These are phyloP conservation scores for Ancistrus triradiatus DNA, from an alignment of 2,113 vertebrate species.

Conservation along the genomic window DNA sequence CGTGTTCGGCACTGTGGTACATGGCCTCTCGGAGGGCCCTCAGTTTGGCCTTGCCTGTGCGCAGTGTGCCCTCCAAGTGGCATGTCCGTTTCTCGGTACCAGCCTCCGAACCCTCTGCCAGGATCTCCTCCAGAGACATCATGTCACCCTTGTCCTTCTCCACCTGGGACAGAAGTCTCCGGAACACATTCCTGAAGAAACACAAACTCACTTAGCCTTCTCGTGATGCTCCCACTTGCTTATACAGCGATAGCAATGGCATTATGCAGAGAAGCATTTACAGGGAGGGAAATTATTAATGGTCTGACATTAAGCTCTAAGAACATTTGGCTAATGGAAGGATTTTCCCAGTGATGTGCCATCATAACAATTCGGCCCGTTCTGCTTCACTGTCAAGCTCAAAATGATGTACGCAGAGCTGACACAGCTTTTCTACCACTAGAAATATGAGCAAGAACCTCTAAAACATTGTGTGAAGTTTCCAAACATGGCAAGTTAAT, in stretches of 20 bases:
- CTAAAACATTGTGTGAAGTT: conserved; percentile 15
- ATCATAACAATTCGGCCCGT: too few species aligned
- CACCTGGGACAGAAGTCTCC: conserved; percentile 71
- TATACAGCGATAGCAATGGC: neutral
- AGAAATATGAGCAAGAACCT: too few species aligned
- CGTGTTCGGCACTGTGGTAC: conserved; percentile 78
- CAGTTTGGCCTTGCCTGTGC: conserved; percentile 76
- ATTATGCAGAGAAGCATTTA: neutral
- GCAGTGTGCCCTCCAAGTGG: conserved; percentile 58
- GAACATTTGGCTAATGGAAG: conserved; percentile 17
- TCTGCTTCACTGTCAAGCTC: too few species aligned
- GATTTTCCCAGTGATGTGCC: too few species aligned
- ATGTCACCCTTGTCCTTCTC: conserved; percentile 73
- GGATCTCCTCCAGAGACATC: conserved; percentile 75
- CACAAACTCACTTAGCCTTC: neutral
- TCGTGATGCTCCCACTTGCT: conserved; percentile 6
- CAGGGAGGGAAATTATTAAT: conserved; percentile 24
- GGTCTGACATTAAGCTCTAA: neutral
- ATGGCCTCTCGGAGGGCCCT: conserved; percentile 76
- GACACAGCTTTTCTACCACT: neutral
- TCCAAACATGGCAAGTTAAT: conserved; percentile 17
- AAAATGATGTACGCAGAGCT: conserved; percentile 4
- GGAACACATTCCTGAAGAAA: conserved; percentile 70
- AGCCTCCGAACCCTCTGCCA: conserved; percentile 68
- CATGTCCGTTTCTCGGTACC: conserved; percentile 54